phyloP scores from a whole-genome alignment of 2,888 invertebrate species.

The Chirona hameri region DNA sequence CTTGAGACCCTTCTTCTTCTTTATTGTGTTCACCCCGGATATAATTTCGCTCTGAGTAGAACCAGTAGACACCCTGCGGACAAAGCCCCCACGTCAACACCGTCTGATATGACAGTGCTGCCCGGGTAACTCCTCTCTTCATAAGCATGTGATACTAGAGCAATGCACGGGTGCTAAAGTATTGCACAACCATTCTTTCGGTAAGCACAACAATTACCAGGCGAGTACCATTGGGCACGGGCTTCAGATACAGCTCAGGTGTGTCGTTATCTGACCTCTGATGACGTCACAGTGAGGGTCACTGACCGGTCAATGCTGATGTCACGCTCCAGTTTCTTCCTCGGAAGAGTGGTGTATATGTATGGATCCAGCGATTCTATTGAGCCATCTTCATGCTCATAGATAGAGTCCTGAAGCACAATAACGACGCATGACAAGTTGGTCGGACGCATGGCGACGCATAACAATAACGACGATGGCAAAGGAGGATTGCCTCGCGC shows the following conservation, averaged over 20 bases:
- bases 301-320: background rate
- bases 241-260: background rate
- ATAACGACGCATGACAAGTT: no score
- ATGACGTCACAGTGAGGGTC: background rate
- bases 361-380: background rate
- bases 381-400: background rate
- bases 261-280: background rate
- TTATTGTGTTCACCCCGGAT: background rate
- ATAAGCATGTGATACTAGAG: no score
- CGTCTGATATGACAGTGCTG: no score
- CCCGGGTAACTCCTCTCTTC: no score
- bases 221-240: no score
- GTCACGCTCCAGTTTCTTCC: conserved; percentile 8
- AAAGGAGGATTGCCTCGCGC: no score
- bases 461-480: no score
- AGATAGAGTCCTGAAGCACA: background rate
- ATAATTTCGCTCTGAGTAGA: conserved; percentile 3
- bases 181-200: no score
- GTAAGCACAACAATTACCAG: no score
- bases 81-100: no score
- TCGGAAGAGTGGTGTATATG: background rate
- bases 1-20: conserved; percentile 8
- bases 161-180: no score
- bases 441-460: no score
- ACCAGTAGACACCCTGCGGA: background rate